Percentiles rank a stretch among this genome's conserved stretches.
Evolutionary conservation across 1,140 invertebrate species (phyloP).

Genomic region (Gonioctena quinquepunctata): DNA sequence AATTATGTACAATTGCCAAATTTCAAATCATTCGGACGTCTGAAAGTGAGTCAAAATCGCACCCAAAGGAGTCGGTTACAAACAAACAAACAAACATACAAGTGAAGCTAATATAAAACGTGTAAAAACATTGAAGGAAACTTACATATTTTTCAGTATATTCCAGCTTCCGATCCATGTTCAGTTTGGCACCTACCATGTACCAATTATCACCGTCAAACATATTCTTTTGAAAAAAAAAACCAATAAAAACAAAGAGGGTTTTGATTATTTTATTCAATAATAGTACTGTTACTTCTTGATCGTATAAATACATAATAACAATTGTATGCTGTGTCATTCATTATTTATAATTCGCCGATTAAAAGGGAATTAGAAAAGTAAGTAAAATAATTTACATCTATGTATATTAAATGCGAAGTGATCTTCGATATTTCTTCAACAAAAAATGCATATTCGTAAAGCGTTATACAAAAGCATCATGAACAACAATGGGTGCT

Average conservation of each 20-base stretch:
- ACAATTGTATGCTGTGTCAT: constrained; percentile 41
- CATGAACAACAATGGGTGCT: constrained; percentile 26
- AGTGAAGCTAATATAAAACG: too few species aligned
- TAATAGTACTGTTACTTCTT: constrained; percentile 40
- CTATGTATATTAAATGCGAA: constrained; percentile 40
- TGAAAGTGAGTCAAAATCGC: too few species aligned
- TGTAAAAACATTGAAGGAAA: too few species aligned
- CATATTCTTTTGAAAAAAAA: background rate
- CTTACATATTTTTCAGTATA: too few species aligned
- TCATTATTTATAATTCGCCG: constrained; percentile 46
- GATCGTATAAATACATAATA: constrained; percentile 39
- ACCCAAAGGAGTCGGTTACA: too few species aligned
- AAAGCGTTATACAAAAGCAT: constrained; percentile 44
- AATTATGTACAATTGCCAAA: too few species aligned
- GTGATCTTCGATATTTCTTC: constrained; percentile 16
- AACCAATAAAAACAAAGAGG: background rate
- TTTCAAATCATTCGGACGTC: too few species aligned
- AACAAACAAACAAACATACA: too few species aligned
- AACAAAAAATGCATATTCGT: constrained; percentile 38
- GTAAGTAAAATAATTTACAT: constrained; percentile 38
- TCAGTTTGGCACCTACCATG: too few species aligned
- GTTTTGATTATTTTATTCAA: constrained; percentile 12
- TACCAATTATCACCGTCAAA: background rate
- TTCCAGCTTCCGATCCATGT: too few species aligned
- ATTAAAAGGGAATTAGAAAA: constrained; percentile 33